phyloP scores from a whole-genome alignment of 2,113 vertebrate species.

The Erpornis zantholeuca region DNA sequence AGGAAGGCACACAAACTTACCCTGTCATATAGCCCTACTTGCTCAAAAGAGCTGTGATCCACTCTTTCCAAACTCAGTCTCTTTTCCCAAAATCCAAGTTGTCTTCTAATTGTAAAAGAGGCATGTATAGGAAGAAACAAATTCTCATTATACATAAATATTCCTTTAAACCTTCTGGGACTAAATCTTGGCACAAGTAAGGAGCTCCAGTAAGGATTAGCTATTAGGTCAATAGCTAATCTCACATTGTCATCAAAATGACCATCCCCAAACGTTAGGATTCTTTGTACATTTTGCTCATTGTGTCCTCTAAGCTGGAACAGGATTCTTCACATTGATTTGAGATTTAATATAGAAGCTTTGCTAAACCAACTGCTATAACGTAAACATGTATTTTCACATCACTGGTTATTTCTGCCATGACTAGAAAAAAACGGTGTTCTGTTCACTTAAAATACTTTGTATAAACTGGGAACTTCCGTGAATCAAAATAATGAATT shows the following conservation, averaged over 20 bases:
- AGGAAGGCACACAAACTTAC: background rate
- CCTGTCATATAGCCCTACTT: background rate
- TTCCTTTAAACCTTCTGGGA: background rate
- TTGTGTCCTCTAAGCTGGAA: background rate
- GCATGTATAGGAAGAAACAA: background rate
- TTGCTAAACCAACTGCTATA: background rate
- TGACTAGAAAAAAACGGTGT: background rate
- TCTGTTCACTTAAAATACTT: background rate
- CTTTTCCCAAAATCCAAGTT: background rate
- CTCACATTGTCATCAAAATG: background rate
- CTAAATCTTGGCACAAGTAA: background rate
- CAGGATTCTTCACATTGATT: background rate
- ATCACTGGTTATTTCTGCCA: background rate
- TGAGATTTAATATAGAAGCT: background rate
- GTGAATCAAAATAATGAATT: background rate
- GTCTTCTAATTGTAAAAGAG: background rate
- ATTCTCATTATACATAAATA: background rate
- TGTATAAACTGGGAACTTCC: background rate
- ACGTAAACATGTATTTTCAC: background rate
- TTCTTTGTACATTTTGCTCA: background rate
- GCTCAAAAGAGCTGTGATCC: background rate
- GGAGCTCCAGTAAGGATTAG: too few species aligned
- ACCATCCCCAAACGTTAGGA: rapidly evolving
- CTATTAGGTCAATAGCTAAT: background rate
- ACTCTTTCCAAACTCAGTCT: background rate